A percentile compares a stretch with the other conserved stretches of the same genome.
These are phyloP conservation scores for Melanotaenia maccullochi DNA, from an alignment of 2,797 vertebrate genomes.

Conservation along the genomic window DNA sequence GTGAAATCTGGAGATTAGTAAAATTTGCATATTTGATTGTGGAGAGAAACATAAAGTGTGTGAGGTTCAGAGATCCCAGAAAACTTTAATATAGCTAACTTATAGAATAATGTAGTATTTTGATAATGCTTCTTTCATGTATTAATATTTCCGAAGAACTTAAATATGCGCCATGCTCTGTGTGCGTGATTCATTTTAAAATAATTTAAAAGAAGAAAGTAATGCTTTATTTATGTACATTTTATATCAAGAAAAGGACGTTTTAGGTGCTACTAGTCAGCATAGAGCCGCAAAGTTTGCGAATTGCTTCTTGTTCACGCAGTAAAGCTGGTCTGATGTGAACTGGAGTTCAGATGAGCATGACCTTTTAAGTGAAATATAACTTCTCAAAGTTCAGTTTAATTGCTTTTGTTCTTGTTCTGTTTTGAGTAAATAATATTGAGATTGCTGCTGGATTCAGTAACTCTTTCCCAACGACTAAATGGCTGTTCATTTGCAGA, in stretches of 20 bases:
- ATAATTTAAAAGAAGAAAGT: background rate
- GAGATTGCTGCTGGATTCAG: background rate
- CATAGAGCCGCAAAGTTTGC: background rate
- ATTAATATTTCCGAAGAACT: background rate
- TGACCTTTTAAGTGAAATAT: background rate
- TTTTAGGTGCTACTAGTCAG: background rate
- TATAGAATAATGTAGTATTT: background rate
- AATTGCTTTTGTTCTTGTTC: background rate
- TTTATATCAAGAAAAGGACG: background rate
- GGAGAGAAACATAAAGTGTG: background rate
- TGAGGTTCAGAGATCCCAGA: background rate
- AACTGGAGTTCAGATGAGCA: background rate
- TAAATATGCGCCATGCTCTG: background rate
- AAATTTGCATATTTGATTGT: background rate
- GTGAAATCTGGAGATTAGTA: background rate
- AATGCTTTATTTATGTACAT: background rate
- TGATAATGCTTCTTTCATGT: background rate
- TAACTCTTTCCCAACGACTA: background rate
- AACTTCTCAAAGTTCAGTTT: background rate
- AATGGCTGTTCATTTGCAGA: constrained; percentile 3
- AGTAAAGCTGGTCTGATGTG: background rate
- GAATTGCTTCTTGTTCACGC: background rate
- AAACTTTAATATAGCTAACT: background rate
- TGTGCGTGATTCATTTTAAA: background rate
- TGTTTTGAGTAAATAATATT: background rate